phyloP scores from a whole-genome alignment of 2,113 vertebrate genomes.

The Suricata suricatta region DNA sequence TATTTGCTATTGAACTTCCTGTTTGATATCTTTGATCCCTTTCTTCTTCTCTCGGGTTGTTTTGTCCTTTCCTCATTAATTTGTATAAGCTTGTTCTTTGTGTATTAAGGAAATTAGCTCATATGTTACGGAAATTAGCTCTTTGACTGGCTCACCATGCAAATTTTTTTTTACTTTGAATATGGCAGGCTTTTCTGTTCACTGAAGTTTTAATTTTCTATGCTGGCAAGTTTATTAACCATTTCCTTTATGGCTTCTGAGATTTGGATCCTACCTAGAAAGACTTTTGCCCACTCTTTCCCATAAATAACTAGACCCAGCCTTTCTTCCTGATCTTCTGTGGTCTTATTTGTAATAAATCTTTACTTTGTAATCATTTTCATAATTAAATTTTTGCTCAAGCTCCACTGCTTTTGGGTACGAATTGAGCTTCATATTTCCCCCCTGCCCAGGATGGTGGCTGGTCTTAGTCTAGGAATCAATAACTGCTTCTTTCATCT shows the following conservation, averaged over 20 bases:
- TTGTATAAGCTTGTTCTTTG: neutral
- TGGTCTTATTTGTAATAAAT: neutral
- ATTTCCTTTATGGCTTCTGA: neutral
- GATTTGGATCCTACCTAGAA: neutral
- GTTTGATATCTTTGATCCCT: neutral
- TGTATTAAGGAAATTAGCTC: neutral
- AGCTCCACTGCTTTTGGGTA: neutral
- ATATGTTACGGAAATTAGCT: neutral
- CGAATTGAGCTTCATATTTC: neutral
- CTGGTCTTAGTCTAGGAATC: neutral
- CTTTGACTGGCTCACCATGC: neutral
- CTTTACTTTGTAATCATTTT: neutral
- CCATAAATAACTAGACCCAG: neutral
- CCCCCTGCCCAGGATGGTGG: neutral
- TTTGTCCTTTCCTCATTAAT: neutral
- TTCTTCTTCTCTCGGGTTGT: neutral
- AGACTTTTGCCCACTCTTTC: neutral
- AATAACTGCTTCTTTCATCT: neutral
- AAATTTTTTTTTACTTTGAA: neutral
- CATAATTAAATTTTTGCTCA: neutral
- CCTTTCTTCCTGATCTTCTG: neutral
- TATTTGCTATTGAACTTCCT: neutral
- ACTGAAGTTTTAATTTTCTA: constrained; percentile 15
- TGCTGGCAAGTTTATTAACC: neutral
- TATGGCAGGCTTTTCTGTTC: neutral